A percentile compares a stretch with the other conserved stretches of the same genome.
Evolutionary conservation across 2,888 invertebrate genomes (phyloP).

Genomic region (Julus scandinavius): DNA sequence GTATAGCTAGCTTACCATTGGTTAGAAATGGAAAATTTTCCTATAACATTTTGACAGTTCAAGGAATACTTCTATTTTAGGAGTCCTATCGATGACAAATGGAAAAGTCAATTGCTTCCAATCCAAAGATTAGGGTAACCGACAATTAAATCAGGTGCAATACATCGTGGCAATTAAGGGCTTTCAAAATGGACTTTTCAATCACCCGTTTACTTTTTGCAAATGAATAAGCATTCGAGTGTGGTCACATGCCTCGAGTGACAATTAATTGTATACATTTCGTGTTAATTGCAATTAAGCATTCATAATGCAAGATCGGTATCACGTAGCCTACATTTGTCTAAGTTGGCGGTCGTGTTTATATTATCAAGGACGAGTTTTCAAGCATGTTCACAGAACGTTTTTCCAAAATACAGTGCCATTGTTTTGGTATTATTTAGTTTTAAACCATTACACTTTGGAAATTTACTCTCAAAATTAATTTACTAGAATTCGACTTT

Average conservation of each 20-base stretch:
- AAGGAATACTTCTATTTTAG: background rate
- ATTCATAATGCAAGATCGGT: background rate
- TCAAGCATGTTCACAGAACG: too few relatives aligned
- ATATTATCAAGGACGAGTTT: background rate
- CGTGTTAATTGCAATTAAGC: conserved; percentile 11
- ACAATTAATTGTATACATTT: background rate
- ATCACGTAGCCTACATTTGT: background rate
- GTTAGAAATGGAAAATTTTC: background rate
- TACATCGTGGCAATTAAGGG: background rate
- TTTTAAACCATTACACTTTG: too few relatives aligned
- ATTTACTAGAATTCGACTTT: too few relatives aligned
- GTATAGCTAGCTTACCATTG: background rate
- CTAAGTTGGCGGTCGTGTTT: background rate
- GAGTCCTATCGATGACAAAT: background rate
- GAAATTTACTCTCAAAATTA: too few relatives aligned
- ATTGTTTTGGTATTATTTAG: too few relatives aligned
- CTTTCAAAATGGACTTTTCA: background rate
- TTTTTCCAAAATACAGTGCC: too few relatives aligned
- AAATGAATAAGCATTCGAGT: background rate
- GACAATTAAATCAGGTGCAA: background rate
- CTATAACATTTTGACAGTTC: background rate
- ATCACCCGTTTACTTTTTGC: background rate
- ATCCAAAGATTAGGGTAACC: background rate
- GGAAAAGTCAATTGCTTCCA: too few relatives aligned
- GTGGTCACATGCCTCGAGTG: background rate